phyloP scores from a whole-genome alignment of 2,113 vertebrate genomes.

The Bombycilla garrulus region DNA sequence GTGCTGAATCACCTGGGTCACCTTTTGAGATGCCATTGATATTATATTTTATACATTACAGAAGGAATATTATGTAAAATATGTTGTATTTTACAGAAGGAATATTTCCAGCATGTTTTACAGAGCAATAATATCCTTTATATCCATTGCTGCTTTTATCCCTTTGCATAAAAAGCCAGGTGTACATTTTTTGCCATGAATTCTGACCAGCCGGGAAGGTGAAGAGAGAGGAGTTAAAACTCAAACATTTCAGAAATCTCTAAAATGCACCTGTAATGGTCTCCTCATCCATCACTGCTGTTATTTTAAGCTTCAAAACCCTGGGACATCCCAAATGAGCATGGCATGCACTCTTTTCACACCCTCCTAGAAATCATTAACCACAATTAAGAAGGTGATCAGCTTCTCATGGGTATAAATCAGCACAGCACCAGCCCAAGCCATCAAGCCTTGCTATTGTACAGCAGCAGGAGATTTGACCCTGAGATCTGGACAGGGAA shows the following conservation, averaged over 20 bases:
- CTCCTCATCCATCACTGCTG: neutral
- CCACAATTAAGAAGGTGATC: neutral
- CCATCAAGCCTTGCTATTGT: neutral
- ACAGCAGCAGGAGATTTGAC: neutral
- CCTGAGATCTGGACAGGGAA: neutral
- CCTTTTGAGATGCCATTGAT: neutral
- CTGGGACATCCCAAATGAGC: neutral
- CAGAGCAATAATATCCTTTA: neutral
- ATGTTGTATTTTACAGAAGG: neutral
- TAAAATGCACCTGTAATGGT: neutral
- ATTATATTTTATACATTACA: neutral
- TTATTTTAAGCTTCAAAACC: neutral
- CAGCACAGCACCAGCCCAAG: neutral
- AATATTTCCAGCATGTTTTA: conserved; percentile 16
- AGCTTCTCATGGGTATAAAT: neutral
- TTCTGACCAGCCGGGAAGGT: neutral
- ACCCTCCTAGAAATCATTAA: neutral
- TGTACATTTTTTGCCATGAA: neutral
- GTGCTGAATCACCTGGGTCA: neutral
- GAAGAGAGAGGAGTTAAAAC: neutral
- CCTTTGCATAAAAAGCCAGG: conserved; percentile 3
- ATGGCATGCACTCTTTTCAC: neutral
- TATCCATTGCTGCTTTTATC: conserved; percentile 10
- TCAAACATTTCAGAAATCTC: neutral
- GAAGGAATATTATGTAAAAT: conserved; percentile 22